Evolutionary conservation across 2,113 vertebrate genomes (phyloP), one percentile per base, ranked within the genome.

Genomic region (Oxygymnocypris stewartii): DNA sequence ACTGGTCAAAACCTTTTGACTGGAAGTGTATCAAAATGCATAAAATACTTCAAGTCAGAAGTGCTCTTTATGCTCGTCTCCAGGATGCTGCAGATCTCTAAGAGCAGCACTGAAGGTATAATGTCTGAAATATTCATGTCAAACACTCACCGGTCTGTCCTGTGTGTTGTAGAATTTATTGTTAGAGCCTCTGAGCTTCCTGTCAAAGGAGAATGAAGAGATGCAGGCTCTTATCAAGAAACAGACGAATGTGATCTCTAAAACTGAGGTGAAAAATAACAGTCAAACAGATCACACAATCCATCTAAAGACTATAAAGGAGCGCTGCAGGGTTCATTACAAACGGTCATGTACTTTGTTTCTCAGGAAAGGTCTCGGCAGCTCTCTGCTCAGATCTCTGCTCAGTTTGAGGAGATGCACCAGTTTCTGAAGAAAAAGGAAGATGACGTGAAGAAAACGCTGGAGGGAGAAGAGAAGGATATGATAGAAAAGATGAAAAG

Each of bases 351-450:
- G 14, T 49, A 5, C 37, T 9, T 61, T 54, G 63, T 31, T 42
- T 20, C 71, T n/a, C 28, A 91, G 91, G 87, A 88, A 80, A 87
- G 59, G 12, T 89, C 89, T 61, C 85, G 69, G 20, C 42, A 71
- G 69, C 87, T 88, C 57, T 88, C 85, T 35, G 57, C 42, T 16
- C 85, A 85, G 31, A 86, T 90, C 40, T 75, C 88, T 6, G 69
- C 79, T 75, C 76, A 87, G 76, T 90, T 91, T 79, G 86, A 88
- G 79, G 86, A 90, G 57, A 85, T 91, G 87, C 89, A 89, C n/a
- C 85, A 85, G 81, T 89, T 91, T 10, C 79, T 91, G 20, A 87
- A 13, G 6, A 71, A 85, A 37, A 88, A 85, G 40, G 91, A 91
- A 59, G 73, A 91, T 71, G 84, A 92, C 51, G 77, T 91, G 37